Evolutionary conservation across 2,113 vertebrate species (phyloP), one percentile per base, ranked within the genome.

Genomic region (Vulpes vulpes): DNA sequence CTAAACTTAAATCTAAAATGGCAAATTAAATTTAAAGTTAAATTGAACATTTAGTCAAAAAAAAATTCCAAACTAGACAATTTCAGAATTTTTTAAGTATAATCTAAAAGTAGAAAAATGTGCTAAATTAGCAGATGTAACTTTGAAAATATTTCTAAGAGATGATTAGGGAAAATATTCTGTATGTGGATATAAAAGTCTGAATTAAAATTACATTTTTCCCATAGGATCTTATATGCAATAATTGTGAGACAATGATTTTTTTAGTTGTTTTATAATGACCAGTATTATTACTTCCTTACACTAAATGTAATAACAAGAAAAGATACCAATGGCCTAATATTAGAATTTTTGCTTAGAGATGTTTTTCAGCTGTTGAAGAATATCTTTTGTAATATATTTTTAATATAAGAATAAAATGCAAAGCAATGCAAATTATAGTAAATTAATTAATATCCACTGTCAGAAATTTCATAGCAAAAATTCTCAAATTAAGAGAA

Each of bases 261-360:
- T 84, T 93, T 57, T 76, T n/a, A 11, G 64, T 85, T 73, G 78
- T 86, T 76, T 94, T 91, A 67, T 84, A 79, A 80, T 85, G 32
- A 91, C 43, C 35, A 95, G 5, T 64, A 43, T 38, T 91, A 88
- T 76, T 96, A 11, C 10, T 95, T 91, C 62, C 7, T 96, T 69
- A 87, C 14, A 84, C 10, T 91, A 94, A 74, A 59, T 43, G 25
- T 49, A 62, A 80, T 67, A 82, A 35, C 88, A 53, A 82, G 35
- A 64, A 78, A 87, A 91, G 19, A 57, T 96, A 38, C 5, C 10
- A 0, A 38, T 74, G 35, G 5, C 15, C 11, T 93, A 80, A 73
- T 85, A 2, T 51, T 78, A 79, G 8, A 92, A 86, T 38, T 64
- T 93, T 96, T 91, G 55, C 91, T 86, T 94, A 79, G n/a, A 91